Conservation (phyloP, 2,113 vertebrate species). For the Microtus pennsylvanicus region DNA sequence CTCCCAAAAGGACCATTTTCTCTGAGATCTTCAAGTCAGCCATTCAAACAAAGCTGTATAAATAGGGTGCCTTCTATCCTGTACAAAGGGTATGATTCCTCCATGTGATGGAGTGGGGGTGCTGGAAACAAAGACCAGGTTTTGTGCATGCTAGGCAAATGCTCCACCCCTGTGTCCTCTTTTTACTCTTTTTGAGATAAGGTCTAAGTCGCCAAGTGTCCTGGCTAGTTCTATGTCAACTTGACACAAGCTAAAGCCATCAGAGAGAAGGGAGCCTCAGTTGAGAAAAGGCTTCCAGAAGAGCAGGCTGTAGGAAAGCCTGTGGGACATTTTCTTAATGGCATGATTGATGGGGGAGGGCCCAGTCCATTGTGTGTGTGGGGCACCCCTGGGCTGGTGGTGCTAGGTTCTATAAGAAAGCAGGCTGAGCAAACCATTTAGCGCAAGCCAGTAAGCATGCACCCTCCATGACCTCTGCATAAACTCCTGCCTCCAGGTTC, state of each 20-base stretch:
- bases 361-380: background rate
- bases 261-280: background rate
- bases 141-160: background rate
- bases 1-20: background rate
- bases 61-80: background rate
- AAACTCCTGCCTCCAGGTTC: background rate
- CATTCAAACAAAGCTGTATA: background rate
- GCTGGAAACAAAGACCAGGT: background rate
- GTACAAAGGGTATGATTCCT: background rate
- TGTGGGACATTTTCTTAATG: background rate
- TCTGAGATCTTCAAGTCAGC: background rate
- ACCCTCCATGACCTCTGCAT: background rate
- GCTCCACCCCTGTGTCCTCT: background rate
- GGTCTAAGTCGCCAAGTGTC: background rate
- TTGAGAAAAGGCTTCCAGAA: background rate
- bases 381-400: background rate
- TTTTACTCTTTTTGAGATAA: background rate
- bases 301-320: background rate
- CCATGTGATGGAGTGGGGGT: too few species aligned
- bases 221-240: background rate
- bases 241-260: background rate
- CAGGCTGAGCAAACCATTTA: background rate
- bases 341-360: background rate
- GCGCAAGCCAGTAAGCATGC: background rate
- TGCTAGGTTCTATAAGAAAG: background rate